Evolutionary conservation across 1,140 invertebrate genomes (phyloP), one percentile per base, ranked within the genome.

Genomic region (Hormaphis cornu): DNA sequence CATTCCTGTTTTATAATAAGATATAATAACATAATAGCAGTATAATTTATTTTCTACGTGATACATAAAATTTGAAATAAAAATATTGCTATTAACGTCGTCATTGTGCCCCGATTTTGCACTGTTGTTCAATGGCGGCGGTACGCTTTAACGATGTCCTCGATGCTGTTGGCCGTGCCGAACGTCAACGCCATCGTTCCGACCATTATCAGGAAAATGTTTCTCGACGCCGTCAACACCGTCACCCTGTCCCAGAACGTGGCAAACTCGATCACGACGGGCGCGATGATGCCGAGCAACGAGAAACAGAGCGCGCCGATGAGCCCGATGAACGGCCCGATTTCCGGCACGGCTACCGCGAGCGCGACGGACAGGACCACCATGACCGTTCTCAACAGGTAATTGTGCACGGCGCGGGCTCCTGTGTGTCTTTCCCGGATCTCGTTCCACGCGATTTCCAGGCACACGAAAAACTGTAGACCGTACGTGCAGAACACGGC

Each of bases 381-480:
- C 16, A 37, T 18, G 24, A 26, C 22, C 14, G 22, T 56, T 12
- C 54, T 6, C 18, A 59, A 3, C 30, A 86, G 75, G 76, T 90
- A 93, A 77, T 96, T 91, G 1, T 85, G 83, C 10, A 91, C 70
- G 0, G 18, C 69, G 18, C 85, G 83, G 18, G 82, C 82, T 72
- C 86, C 86, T 9, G 80, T 79, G 76, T 84, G 89, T 70, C 81
- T 83, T 1, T 89, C 83, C 75, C 90, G 90, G 44, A 90, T 80
- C 33, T 78, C 80, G 74, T 83, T 84, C 89, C 89, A 90, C 44
- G 81, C 84, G 70, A 91, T 91, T 74, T 91, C 89, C n/a, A 91
- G 78, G 75, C 94, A 95, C 1, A 98, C 94, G 78, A 92, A 98
- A 76, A 97, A 93, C 54, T 98, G 95, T 46, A 98, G 83, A n/a